Evolutionary conservation across 2,888 invertebrate species (phyloP), one percentile per base, ranked within the genome.

Genomic region (Monochamus alternatus): DNA sequence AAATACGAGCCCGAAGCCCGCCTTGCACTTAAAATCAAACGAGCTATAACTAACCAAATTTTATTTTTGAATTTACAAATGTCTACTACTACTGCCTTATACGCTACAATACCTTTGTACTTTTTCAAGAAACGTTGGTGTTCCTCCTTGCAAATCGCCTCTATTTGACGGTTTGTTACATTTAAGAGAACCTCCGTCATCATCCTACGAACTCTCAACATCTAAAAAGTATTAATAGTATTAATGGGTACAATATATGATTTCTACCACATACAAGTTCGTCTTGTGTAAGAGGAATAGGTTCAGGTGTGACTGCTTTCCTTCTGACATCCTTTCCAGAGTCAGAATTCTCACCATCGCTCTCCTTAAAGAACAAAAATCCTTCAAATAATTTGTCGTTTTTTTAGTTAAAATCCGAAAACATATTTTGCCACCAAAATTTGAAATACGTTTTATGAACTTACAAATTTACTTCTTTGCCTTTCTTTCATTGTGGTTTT

Each of bases 171-270:
- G 89, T 95, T 96, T 32, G 98, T 98, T 85, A 98, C 98, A 89
- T 97, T 97, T 84, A 98, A 92, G 78, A 99, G 92, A 85, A 98
- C 95, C 90, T 98, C 97, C 44, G 98, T 98, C 90, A 98, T 92
- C 82, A 95, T 94, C 78, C 94, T 92, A 77, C 98, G 93, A 69
- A 98, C 96, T 86, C 94, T 93, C 87, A 95, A 89, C 96, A 98
- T 97, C 96, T 96, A 89, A 74, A 89, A 88, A 77, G 47, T 70
- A 73, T 58, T 30, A 51, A 43, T 64, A 44, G 52, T 62, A 75
- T n/a, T n/a, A 32, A 60, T 62, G 43, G 43, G 59, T 44, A 22
- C 38, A 38, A 38, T 5, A 38, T 7, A 7, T 2, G 38, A n/a
- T 14, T 55, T 22, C 22, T 22, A 22, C n/a, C 3, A 59, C 89